Percentiles rank a stretch among this genome's conserved stretches.
Conservation (phyloP, 2,113 vertebrate species). For the Todiramphus chloris region DNA sequence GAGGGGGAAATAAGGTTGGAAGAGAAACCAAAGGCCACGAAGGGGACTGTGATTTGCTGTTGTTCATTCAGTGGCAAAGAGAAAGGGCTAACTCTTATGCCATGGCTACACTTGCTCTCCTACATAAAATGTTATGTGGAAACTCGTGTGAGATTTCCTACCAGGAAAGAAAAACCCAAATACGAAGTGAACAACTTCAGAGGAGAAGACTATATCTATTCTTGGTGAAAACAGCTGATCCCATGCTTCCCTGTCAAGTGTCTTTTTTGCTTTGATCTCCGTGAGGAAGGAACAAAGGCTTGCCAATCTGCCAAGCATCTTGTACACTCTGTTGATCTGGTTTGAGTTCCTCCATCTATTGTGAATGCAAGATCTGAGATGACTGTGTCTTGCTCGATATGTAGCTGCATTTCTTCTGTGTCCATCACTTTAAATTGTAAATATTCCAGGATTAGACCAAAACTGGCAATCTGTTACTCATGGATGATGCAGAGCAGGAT, state of each 20-base stretch:
- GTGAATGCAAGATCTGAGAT: not conserved
- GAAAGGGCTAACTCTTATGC: not conserved
- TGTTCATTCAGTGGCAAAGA: not conserved
- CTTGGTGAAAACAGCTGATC: not conserved
- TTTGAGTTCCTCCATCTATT: not conserved
- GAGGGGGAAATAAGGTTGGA: rapidly evolving
- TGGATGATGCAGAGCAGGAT: not conserved
- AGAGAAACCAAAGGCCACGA: not conserved
- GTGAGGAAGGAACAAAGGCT: not conserved
- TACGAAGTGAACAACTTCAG: not conserved
- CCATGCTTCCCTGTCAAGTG: not conserved
- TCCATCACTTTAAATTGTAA: not conserved
- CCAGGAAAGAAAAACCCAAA: not conserved
- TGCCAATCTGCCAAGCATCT: not conserved
- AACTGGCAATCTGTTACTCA: not conserved
- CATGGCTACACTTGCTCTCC: not conserved
- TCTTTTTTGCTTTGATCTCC: not conserved
- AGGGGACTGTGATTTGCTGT: not conserved
- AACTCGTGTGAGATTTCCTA: not conserved
- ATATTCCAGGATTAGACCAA: not conserved
- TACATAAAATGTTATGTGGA: not conserved
- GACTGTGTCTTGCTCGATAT: not conserved
- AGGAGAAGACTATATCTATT: not conserved
- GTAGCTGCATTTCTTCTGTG: not conserved
- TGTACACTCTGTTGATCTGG: not conserved